Percentiles rank a stretch among this genome's conserved stretches.
phyloP scores from a whole-genome alignment of 2,888 invertebrate species.

The Notocelia uddmanniana region DNA sequence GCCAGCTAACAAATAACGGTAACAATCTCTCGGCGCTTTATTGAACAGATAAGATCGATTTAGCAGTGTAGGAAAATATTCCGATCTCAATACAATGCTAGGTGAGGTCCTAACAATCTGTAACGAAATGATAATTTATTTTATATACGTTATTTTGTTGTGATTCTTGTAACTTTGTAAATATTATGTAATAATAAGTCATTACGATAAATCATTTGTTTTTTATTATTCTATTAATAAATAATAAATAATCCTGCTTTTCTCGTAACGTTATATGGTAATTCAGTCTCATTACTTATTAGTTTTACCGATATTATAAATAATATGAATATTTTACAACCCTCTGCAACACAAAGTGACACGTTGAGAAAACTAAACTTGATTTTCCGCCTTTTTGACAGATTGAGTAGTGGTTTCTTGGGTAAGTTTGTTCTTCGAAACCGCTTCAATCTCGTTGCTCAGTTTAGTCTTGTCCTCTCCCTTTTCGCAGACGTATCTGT shows the following conservation, averaged over 20 bases:
- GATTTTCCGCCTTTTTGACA: background rate
- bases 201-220: conserved; percentile 50
- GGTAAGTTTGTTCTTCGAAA: conserved; percentile 61
- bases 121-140: conserved; percentile 65
- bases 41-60: background rate
- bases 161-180: conserved; percentile 74
- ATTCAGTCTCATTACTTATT: conserved; percentile 36
- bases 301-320: background rate
- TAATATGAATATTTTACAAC: background rate
- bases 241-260: conserved; percentile 22
- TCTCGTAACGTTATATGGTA: conserved; percentile 18
- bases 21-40: background rate
- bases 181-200: conserved; percentile 69
- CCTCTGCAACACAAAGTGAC: background rate
- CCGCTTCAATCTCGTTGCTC: conserved; percentile 87
- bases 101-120: conserved; percentile 30
- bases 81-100: conserved; percentile 15
- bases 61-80: conserved; percentile 12
- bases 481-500: conserved; percentile 90
- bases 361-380: background rate
- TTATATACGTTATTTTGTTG: conserved; percentile 78
- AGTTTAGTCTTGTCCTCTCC: conserved; percentile 84
- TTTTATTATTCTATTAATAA: conserved; percentile 51
- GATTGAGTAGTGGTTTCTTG: conserved; percentile 12
- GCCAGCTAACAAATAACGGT: background rate